Conservation (phyloP, 2,888 invertebrate genomes). For the Nycteola revayana region DNA sequence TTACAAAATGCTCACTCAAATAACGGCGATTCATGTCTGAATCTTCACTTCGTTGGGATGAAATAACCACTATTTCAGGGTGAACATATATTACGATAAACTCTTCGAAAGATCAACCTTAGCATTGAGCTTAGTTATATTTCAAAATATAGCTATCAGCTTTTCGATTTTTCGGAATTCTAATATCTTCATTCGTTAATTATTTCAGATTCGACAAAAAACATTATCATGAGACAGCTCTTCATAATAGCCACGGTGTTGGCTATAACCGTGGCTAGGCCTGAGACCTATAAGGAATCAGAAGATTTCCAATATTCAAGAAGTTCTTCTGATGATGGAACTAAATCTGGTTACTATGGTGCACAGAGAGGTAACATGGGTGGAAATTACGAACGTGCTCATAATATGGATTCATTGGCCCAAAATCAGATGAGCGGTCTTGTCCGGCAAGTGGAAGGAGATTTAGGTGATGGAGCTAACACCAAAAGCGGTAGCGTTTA, state of each 20-base stretch:
- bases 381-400: slow-evolving; percentile 73
- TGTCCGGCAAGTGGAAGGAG: slow-evolving; percentile 65
- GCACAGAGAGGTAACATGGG: slow-evolving; percentile 79
- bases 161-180: too few relatives aligned
- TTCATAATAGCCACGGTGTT: slow-evolving; percentile 51
- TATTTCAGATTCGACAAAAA: slow-evolving; percentile 37
- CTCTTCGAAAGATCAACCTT: too few relatives aligned
- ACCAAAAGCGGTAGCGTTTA: slow-evolving; percentile 63
- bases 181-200: too few relatives aligned
- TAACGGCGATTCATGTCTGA: too few relatives aligned
- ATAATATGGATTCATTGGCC: slow-evolving; percentile 73
- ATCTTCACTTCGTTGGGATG: too few relatives aligned
- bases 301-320: slow-evolving; percentile 76
- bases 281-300: slow-evolving; percentile 69
- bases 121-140: slow-evolving; percentile 1
- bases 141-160: too few relatives aligned
- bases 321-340: slow-evolving; percentile 73
- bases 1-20: too few relatives aligned
- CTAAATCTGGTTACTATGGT: slow-evolving; percentile 69
- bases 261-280: slow-evolving; percentile 57
- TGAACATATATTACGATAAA: too few relatives aligned
- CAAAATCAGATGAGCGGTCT: slow-evolving; percentile 74
- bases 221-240: slow-evolving; percentile 53
- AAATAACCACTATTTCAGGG: too few relatives aligned
- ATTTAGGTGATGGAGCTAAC: slow-evolving; percentile 64